These are phyloP conservation scores for Drosophila demipolita DNA, from an alignment of 2,888 invertebrate species.

Conservation along the genomic window DNA sequence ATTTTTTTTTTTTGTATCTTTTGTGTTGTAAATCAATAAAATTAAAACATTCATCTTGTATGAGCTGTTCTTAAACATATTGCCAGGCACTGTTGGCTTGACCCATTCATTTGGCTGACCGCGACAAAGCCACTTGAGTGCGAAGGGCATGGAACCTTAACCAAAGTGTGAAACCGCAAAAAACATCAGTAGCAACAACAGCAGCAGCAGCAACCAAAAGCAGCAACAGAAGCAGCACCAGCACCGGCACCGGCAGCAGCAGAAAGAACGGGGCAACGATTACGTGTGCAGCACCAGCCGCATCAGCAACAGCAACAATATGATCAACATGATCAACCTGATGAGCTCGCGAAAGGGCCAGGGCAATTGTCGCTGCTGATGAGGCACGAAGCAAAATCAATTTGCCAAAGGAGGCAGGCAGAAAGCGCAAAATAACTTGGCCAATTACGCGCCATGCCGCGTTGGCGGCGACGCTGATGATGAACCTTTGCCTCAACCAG, in stretches of 20 bases:
- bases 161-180: slow-evolving; percentile 85
- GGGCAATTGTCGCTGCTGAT: slow-evolving; percentile 76
- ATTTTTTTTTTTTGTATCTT: background rate
- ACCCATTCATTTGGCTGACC: slow-evolving; percentile 55
- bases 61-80: slow-evolving; percentile 11
- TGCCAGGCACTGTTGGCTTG: slow-evolving; percentile 35
- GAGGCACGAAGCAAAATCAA: slow-evolving; percentile 79
- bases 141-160: slow-evolving; percentile 78
- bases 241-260: slow-evolving; percentile 23
- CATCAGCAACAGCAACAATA: slow-evolving; percentile 2
- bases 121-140: slow-evolving; percentile 44
- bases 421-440: slow-evolving; percentile 73
- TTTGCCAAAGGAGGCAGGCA: slow-evolving; percentile 64
- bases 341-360: slow-evolving; percentile 42
- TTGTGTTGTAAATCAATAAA: slow-evolving; percentile 35
- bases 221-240: slow-evolving; percentile 23
- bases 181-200: slow-evolving; percentile 83
- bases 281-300: slow-evolving; percentile 14
- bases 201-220: slow-evolving; percentile 9
- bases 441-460: slow-evolving; percentile 59
- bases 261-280: slow-evolving; percentile 1
- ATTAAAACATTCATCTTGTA: slow-evolving; percentile 38
- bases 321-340: slow-evolving; percentile 49
- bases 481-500: slow-evolving; percentile 1
- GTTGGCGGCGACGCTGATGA: slow-evolving; percentile 26